A percentile compares a stretch with the other conserved stretches of the same genome.
These are phyloP conservation scores for Drosophila affinis DNA, from an alignment of 2,888 invertebrate species.

Conservation along the genomic window DNA sequence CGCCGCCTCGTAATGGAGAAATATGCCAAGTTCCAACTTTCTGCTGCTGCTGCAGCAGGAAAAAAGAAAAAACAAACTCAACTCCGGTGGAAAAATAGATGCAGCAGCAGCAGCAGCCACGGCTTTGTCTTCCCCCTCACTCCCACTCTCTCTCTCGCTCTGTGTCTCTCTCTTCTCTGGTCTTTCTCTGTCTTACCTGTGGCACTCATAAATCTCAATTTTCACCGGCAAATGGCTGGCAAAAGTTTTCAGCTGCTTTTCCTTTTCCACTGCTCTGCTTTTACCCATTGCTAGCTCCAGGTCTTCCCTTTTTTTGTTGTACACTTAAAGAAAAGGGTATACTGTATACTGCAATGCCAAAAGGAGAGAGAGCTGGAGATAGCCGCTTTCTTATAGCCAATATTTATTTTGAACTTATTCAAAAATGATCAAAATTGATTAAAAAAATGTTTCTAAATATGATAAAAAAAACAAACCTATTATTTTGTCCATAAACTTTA, in stretches of 20 bases:
- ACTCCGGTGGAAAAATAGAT: conserved; percentile 39
- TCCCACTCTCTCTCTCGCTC: conserved; percentile 1
- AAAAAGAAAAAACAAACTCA: conserved; percentile 52
- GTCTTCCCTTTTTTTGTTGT: background rate
- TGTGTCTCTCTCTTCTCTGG: background rate
- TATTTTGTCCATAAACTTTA: too few relatives aligned
- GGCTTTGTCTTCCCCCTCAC: conserved; percentile 15
- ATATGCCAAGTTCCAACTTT: conserved; percentile 71
- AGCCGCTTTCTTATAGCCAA: too few relatives aligned
- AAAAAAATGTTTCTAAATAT: too few relatives aligned
- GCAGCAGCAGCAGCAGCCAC: conserved; percentile 29
- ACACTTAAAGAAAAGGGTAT: too few relatives aligned
- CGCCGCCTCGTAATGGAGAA: conserved; percentile 70
- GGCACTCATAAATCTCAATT: conserved; percentile 76
- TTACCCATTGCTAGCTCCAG: conserved; percentile 5
- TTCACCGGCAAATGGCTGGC: conserved; percentile 69
- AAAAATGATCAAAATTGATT: too few relatives aligned
- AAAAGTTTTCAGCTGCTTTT: conserved; percentile 60
- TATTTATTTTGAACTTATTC: too few relatives aligned
- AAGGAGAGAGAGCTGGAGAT: too few relatives aligned
- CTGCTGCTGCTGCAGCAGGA: conserved; percentile 4
- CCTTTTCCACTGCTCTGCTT: conserved; percentile 46
- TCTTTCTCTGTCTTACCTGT: conserved; percentile 25
- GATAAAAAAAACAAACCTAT: too few relatives aligned
- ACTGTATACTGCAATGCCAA: too few relatives aligned